Evolutionary conservation across 2,113 vertebrate genomes (phyloP), one percentile per base, ranked within the genome.

Genomic region (Hystrix cristata): DNA sequence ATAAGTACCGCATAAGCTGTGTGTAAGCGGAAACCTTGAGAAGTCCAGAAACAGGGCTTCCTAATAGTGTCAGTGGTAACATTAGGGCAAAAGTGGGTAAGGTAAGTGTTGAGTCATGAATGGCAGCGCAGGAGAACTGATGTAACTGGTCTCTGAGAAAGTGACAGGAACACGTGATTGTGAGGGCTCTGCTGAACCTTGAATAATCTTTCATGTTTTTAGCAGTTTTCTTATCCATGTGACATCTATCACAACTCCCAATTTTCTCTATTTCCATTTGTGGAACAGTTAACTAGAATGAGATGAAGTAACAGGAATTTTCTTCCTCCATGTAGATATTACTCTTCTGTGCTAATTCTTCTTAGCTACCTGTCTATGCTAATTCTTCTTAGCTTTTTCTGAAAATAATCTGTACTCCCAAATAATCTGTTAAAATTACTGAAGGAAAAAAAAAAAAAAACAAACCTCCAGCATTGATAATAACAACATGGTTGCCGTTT

Each of bases 231-330:
- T 48, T 69, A 38, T 76, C 43, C 57, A n/a, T 57, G 23, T 87
- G 53, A 84, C 3, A 6, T 59, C n/a, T 92, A 1, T 67, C 55
- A 38, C 86, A 72, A 72, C 83, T 71, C 27, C 8, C 4, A 3
- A 11, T 89, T 91, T 96, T 57, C 29, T 10, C 80, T 89, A 48
- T 55, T 95, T 86, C 34, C 16, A 25, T 60, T 65, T 83, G 25
- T 43, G 74, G 69, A 86, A 72, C 81, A 93, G 62, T 18, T 78
- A 55, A 48, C 13, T 11, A 18, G 57, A 85, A 85, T 64, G 64
- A 87, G 46, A 60, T 62, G 79, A 78, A 82, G 11, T 64, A 57
- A 79, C 65, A 43, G 25, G 8, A 72, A 43, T 95, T 76, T 94
- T 92, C 8, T 94, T 83, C 62, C 1, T 82, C 12, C 31, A 64